phyloP scores from a whole-genome alignment of 2,888 invertebrate genomes.

The Craniophora ligustri region DNA sequence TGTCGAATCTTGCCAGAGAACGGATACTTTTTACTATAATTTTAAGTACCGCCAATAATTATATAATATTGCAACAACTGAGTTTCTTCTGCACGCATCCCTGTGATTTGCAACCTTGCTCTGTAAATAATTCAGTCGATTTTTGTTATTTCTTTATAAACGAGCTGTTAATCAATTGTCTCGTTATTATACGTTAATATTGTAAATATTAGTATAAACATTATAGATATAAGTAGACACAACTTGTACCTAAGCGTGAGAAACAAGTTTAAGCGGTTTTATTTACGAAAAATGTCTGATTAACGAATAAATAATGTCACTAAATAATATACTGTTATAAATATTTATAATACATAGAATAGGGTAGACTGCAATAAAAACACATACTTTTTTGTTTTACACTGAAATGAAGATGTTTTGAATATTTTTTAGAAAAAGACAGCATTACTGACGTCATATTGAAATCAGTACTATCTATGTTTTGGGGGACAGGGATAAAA shows the following conservation, averaged over 20 bases:
- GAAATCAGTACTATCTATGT: no score
- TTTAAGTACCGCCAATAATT: slow-evolving; percentile 52
- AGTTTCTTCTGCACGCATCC: slow-evolving; percentile 76
- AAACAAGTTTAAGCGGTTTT: slow-evolving; percentile 25
- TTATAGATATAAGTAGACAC: slow-evolving; percentile 82
- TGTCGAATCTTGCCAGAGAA: slow-evolving; percentile 75
- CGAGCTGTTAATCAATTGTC: slow-evolving; percentile 73
- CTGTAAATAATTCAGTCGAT: slow-evolving; percentile 85
- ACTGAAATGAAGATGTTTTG: no score
- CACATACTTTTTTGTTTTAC: no score
- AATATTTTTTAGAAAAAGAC: no score
- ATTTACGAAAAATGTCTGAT: neutral
- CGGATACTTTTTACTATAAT: slow-evolving; percentile 59
- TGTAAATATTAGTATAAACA: slow-evolving; percentile 84
- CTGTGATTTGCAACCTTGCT: slow-evolving; percentile 86
- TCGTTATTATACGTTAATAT: slow-evolving; percentile 79
- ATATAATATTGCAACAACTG: slow-evolving; percentile 58
- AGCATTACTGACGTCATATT: no score
- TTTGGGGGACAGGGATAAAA: no score
- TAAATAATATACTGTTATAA: no score
- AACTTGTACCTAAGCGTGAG: slow-evolving; percentile 78
- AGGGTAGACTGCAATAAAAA: no score
- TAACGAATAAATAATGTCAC: neutral
- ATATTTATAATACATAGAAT: no score
- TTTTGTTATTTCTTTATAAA: slow-evolving; percentile 83